Evolutionary conservation across 2,113 vertebrate genomes (phyloP).

Genomic region (Mastomys coucha): DNA sequence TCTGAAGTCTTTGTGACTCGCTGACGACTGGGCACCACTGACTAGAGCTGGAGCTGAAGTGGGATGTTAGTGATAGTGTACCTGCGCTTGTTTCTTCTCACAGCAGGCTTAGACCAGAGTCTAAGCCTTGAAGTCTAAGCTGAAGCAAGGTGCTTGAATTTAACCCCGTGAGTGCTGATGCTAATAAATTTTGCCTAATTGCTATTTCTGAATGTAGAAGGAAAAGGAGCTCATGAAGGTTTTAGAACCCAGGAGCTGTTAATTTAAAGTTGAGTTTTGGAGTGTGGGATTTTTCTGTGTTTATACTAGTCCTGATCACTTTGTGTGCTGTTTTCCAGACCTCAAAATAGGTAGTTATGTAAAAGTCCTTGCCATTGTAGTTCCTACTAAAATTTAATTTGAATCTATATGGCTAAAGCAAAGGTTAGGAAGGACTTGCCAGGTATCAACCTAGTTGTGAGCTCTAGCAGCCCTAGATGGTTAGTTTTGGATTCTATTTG

Average conservation of each 20-base stretch:
- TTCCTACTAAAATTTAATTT: conserved; percentile 58
- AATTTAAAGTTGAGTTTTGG: conserved; percentile 59
- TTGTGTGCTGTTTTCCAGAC: conserved; percentile 59
- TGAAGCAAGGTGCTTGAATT: conserved; percentile 72
- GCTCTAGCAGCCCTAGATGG: neutral
- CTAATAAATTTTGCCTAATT: conserved; percentile 61
- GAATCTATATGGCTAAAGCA: conserved; percentile 43
- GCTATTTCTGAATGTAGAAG: conserved; percentile 60
- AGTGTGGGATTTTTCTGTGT: conserved; percentile 67
- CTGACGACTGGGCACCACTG: conserved; percentile 48
- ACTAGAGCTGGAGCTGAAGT: conserved; percentile 40
- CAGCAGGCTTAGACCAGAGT: conserved; percentile 47
- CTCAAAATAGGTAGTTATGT: conserved; percentile 74
- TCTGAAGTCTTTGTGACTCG: conserved; percentile 55
- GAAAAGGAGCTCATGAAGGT: conserved; percentile 37
- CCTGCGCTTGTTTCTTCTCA: conserved; percentile 68
- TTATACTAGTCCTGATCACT: conserved; percentile 57
- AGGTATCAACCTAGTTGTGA: conserved; percentile 16
- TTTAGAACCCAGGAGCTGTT: conserved; percentile 41
- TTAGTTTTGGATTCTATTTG: conserved; percentile 41
- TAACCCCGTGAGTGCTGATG: conserved; percentile 72
- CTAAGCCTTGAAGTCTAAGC: too few relatives aligned
- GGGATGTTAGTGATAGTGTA: conserved; percentile 40
- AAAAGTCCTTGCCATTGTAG: conserved; percentile 69
- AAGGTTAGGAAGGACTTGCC: conserved; percentile 51